Conservation (phyloP, 2,113 vertebrate species). For the Toxotes jaculatrix region DNA sequence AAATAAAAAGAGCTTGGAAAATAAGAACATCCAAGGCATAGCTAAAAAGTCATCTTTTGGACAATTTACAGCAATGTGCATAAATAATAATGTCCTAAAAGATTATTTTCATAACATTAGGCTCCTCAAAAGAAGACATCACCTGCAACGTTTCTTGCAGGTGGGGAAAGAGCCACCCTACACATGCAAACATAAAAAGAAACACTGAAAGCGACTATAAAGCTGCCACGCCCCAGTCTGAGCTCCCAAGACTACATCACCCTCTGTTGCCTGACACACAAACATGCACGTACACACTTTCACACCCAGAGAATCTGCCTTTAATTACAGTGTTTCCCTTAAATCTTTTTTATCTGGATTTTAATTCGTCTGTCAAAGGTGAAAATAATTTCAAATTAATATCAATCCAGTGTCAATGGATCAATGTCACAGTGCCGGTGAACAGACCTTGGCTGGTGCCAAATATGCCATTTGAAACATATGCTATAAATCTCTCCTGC, state of each 20-base stretch:
- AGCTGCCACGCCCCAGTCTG: conserved; percentile 58
- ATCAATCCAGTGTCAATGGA: too few species aligned
- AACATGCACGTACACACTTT: conserved; percentile 11
- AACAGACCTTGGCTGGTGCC: not conserved
- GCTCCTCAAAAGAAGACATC: not conserved
- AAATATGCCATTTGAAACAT: conserved; percentile 35
- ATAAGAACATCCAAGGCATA: not conserved
- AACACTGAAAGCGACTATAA: not conserved
- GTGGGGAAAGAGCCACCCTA: not conserved
- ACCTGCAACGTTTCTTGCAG: not conserved
- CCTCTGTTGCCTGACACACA: conserved; percentile 14
- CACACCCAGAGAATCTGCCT: not conserved
- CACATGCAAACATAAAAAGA: not conserved
- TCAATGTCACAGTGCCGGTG: too few species aligned
- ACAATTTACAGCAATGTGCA: not conserved
- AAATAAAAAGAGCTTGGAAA: not conserved
- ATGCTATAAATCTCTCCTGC: conserved; percentile 26
- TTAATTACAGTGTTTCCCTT: not conserved
- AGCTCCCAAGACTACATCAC: conserved; percentile 33
- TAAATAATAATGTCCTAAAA: not conserved
- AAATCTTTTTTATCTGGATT: not conserved
- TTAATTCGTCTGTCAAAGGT: not conserved
- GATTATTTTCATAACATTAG: not conserved
- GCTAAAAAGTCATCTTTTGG: not conserved
- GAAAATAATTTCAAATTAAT: conserved; percentile 4